A percentile compares a stretch with the other conserved stretches of the same genome.
Conservation (phyloP, 2,113 vertebrate genomes). For the Bungarus multicinctus region DNA sequence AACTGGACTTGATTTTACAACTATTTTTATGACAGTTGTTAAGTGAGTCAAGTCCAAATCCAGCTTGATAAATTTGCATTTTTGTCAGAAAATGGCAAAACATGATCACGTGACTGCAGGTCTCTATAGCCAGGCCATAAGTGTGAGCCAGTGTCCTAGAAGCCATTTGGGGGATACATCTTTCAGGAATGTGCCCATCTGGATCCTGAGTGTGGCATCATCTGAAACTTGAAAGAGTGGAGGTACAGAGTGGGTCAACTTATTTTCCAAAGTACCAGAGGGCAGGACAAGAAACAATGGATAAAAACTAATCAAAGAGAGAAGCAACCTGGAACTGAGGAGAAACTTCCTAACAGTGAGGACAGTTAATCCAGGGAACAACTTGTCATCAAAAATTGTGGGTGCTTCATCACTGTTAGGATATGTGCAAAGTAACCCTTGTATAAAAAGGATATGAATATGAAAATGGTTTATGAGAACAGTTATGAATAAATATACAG, state of each 20-base stretch:
- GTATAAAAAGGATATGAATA: too few relatives aligned
- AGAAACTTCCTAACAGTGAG: too few relatives aligned
- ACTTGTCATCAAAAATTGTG: too few relatives aligned
- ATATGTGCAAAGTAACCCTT: too few relatives aligned
- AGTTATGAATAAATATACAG: too few relatives aligned
- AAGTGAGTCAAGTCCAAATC: not conserved
- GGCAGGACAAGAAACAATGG: too few relatives aligned
- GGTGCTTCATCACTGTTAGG: too few relatives aligned
- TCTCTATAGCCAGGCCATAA: not conserved
- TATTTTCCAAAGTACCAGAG: too few relatives aligned
- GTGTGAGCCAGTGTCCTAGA: not conserved
- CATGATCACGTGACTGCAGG: not conserved
- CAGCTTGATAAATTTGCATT: not conserved
- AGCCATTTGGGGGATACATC: not conserved
- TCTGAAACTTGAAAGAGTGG: not conserved
- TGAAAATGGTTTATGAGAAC: too few relatives aligned
- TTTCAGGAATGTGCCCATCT: not conserved
- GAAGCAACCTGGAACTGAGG: too few relatives aligned
- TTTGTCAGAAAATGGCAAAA: not conserved
- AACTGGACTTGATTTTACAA: not conserved
- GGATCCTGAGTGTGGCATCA: not conserved
- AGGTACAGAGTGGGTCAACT: not conserved
- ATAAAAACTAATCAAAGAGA: too few relatives aligned
- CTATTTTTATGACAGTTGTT: not conserved
- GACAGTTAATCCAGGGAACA: too few relatives aligned